Evolutionary conservation across 2,797 vertebrate genomes (phyloP).

Genomic region (Hydrocynus forskahlii): DNA sequence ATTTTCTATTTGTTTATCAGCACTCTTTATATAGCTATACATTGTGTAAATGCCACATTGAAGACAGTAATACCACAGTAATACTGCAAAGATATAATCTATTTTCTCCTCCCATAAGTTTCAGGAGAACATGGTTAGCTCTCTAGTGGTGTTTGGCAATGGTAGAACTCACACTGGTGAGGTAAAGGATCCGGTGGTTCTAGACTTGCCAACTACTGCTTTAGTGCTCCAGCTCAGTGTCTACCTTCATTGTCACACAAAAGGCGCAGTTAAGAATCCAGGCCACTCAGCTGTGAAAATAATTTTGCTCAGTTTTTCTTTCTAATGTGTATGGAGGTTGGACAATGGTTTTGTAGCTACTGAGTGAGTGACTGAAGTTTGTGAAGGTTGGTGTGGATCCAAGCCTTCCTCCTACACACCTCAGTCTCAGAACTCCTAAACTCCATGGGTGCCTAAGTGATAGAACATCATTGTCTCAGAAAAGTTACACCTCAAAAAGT

Average conservation of each 20-base stretch:
- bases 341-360: neutral
- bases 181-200: slow-evolving; percentile 99
- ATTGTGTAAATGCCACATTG: neutral
- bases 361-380: slow-evolving; percentile 84
- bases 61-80: neutral
- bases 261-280: neutral
- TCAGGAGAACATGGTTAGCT: slow-evolving; percentile 63
- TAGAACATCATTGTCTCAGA: neutral
- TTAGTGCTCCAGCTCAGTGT: slow-evolving; percentile 67
- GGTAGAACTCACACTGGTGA: slow-evolving; percentile 99
- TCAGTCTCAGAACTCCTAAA: slow-evolving; percentile 80
- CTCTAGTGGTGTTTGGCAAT: slow-evolving; percentile 96
- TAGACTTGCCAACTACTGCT: slow-evolving; percentile 99
- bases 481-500: neutral
- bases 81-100: neutral
- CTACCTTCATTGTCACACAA: neutral
- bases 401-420: slow-evolving; percentile 77
- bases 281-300: neutral
- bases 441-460: neutral
- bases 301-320: neutral
- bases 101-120: neutral
- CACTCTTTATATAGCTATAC: neutral
- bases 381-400: slow-evolving; percentile 80
- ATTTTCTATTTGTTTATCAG: neutral
- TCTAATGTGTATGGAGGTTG: neutral